phyloP scores from a whole-genome alignment of 2,797 vertebrate species.

The Squalus acanthias region DNA sequence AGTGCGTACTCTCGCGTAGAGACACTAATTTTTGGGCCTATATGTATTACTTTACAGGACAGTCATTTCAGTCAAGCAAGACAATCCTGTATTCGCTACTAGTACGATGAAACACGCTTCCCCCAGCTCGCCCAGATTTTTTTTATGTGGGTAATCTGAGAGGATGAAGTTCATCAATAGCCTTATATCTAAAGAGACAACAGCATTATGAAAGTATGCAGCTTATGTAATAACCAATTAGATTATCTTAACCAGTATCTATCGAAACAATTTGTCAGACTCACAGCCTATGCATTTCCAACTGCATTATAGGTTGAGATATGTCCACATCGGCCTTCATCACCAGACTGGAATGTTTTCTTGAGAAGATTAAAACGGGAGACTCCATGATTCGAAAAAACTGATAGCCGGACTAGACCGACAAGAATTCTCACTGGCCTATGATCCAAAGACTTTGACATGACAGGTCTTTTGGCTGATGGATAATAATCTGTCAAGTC shows the following conservation, averaged over 20 bases:
- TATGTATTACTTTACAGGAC: background rate
- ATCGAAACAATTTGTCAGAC: background rate
- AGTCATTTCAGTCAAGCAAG: background rate
- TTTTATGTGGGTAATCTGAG: background rate
- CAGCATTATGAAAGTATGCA: background rate
- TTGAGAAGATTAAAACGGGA: background rate
- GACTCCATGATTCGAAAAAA: background rate
- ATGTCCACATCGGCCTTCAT: background rate
- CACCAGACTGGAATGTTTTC: background rate
- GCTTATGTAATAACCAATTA: background rate
- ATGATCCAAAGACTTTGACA: background rate
- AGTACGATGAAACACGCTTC: background rate
- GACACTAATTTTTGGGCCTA: too few relatives aligned
- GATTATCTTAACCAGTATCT: conserved; percentile 10
- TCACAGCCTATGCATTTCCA: background rate
- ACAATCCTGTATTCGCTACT: background rate
- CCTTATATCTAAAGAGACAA: background rate
- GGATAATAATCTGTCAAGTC: background rate
- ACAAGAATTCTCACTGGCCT: background rate
- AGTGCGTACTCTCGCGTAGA: too few relatives aligned
- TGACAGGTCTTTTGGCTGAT: background rate
- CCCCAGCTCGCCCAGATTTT: background rate
- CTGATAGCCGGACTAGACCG: background rate
- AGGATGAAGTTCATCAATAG: background rate
- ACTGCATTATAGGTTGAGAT: background rate